Conservation (phyloP, 2,797 vertebrate genomes). For the Pangasius larnaudii region DNA sequence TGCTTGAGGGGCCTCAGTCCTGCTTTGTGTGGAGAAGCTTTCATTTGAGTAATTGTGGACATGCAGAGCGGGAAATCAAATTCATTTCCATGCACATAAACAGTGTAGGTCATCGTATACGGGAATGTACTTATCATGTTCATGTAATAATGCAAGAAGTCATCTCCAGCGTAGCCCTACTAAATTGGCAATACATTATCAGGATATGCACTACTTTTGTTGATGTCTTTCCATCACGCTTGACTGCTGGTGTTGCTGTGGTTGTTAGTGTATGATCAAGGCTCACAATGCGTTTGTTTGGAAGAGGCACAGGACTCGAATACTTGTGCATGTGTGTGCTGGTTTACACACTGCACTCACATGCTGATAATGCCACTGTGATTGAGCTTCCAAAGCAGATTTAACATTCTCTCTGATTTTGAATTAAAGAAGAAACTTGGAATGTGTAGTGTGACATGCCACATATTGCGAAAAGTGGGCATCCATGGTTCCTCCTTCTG, state of each 20-base stretch:
- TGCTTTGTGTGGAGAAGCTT: conserved; percentile 68
- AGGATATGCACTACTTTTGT: conserved; percentile 65
- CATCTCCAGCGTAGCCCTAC: conserved; percentile 58
- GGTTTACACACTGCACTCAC: conserved; percentile 33
- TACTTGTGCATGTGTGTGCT: conserved; percentile 13
- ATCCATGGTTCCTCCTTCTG: conserved; percentile 73
- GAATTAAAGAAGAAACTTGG: neutral
- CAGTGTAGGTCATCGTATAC: conserved; percentile 21
- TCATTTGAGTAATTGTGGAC: conserved; percentile 56
- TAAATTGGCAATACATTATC: conserved; percentile 61
- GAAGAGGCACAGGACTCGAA: conserved; percentile 27
- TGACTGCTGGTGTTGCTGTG: conserved; percentile 60
- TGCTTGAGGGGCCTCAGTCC: conserved; percentile 55
- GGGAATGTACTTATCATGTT: conserved; percentile 46
- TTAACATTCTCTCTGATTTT: neutral
- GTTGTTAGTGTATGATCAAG: conserved; percentile 60
- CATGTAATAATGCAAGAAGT: conserved; percentile 48
- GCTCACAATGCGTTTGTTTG: conserved; percentile 52
- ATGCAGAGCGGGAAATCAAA: conserved; percentile 45
- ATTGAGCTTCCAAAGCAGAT: conserved; percentile 65
- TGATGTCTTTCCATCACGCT: conserved; percentile 60
- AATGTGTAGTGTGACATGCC: conserved; percentile 61
- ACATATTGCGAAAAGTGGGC: conserved; percentile 82
- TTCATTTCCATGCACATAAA: conserved; percentile 43
- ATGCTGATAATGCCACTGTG: conserved; percentile 67